Conservation (phyloP, 64 coral and sea anemone species). For the Hydrozoanthus tunicans region DNA sequence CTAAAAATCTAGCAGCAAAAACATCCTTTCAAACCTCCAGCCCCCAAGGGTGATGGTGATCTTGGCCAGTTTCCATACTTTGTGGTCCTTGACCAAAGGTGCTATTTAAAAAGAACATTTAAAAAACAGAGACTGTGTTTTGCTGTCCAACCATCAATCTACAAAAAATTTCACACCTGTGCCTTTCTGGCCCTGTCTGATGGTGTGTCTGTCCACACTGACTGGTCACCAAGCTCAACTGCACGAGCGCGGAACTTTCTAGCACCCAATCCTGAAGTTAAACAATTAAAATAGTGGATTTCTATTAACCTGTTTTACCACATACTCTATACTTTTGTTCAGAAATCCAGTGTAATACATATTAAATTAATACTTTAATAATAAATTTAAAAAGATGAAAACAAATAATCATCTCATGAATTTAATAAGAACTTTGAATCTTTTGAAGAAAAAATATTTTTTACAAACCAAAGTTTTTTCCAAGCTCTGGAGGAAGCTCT, state of each 20-base stretch:
- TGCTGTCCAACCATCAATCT: not conserved
- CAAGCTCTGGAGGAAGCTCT: conserved; percentile 92
- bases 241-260: conserved; percentile 83
- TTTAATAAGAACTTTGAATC: not conserved
- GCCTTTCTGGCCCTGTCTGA: conserved; percentile 80
- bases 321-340: not conserved
- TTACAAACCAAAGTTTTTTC: conserved; percentile 96
- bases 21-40: no score
- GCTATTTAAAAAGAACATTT: not conserved
- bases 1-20: no score
- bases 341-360: not conserved
- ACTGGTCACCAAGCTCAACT: conserved; percentile 82
- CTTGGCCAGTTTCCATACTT: no score
- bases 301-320: not conserved
- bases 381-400: not conserved
- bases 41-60: no score
- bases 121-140: not conserved
- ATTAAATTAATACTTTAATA: no score
- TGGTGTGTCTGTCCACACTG: conserved; percentile 97
- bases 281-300: not conserved
- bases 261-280: conserved; percentile 78
- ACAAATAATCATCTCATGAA: not conserved
- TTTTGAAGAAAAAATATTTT: not conserved
- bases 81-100: no score
- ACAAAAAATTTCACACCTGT: not conserved